These are phyloP conservation scores for Stigmatopora argus DNA, from an alignment of 2,113 vertebrate species.

Conservation along the genomic window DNA sequence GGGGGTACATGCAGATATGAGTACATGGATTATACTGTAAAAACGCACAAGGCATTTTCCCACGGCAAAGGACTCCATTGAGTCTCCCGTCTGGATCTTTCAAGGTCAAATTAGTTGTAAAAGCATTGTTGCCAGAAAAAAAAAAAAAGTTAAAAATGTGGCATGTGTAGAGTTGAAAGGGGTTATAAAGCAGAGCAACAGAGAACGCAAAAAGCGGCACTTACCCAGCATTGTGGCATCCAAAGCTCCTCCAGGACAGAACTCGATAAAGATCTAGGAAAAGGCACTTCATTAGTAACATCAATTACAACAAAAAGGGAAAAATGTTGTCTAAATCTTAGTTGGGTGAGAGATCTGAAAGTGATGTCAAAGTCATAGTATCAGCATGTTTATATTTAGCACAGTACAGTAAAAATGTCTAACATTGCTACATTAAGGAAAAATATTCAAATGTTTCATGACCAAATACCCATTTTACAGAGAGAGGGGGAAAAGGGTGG, in stretches of 20 bases:
- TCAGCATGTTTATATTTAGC: not conserved
- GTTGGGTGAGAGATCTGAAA: not conserved
- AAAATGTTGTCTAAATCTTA: not conserved
- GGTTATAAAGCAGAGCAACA: not conserved
- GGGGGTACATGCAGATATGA: constrained; percentile 26
- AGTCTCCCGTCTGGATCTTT: constrained; percentile 12
- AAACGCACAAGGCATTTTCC: constrained; percentile 55
- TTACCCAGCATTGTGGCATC: constrained; percentile 86
- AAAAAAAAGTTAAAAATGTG: not conserved
- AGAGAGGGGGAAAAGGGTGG: not conserved
- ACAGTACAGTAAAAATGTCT: not conserved
- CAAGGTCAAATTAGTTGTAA: constrained; percentile 1
- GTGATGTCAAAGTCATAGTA: not conserved
- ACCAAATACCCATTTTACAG: not conserved
- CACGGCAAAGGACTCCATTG: constrained; percentile 35
- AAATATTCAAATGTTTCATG: not conserved
- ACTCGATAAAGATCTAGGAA: constrained; percentile 95
- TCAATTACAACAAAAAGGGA: not conserved
- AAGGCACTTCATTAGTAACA: not conserved
- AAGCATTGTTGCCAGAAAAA: not conserved
- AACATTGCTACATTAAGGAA: not conserved
- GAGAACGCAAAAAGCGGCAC: constrained; percentile 8
- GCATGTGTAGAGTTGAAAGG: not conserved
- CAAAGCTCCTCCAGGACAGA: constrained; percentile 87
- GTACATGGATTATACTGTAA: constrained; percentile 51